phyloP scores from a whole-genome alignment of 1,140 invertebrate species.

The Drosophila insularis region DNA sequence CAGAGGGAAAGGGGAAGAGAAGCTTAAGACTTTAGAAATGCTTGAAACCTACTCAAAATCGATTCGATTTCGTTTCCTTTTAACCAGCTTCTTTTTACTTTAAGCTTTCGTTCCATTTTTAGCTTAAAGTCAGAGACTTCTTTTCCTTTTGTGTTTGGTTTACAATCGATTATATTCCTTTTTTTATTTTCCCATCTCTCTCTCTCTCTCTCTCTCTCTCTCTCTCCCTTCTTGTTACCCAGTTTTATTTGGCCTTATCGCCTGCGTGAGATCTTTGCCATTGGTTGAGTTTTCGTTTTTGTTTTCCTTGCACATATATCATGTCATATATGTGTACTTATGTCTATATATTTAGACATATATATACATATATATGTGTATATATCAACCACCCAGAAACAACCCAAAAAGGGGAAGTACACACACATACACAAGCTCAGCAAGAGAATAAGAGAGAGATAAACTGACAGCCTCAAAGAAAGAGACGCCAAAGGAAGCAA shows the following conservation, averaged over 20 bases:
- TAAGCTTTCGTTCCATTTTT: background rate
- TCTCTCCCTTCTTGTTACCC: background rate
- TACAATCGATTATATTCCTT: slow-evolving; percentile 18
- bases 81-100: background rate
- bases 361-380: background rate
- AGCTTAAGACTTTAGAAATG: slow-evolving; percentile 6
- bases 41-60: background rate
- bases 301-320: slow-evolving; percentile 37
- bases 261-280: slow-evolving; percentile 48
- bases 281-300: slow-evolving; percentile 39
- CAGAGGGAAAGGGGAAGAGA: background rate
- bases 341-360: background rate
- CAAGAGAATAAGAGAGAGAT: background rate
- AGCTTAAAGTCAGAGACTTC: background rate
- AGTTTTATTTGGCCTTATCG: slow-evolving; percentile 35
- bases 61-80: background rate
- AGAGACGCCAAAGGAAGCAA: background rate
- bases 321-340: slow-evolving; percentile 37
- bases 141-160: background rate
- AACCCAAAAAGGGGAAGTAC: slow-evolving; percentile 6
- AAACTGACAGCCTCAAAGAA: background rate
- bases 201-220: background rate
- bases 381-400: background rate
- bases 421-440: slow-evolving; percentile 13
- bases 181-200: slow-evolving; percentile 19